Base-by-base conservation (phyloP, 2,888 invertebrate genomes). In the Polydrusus tereticollis region DNA sequence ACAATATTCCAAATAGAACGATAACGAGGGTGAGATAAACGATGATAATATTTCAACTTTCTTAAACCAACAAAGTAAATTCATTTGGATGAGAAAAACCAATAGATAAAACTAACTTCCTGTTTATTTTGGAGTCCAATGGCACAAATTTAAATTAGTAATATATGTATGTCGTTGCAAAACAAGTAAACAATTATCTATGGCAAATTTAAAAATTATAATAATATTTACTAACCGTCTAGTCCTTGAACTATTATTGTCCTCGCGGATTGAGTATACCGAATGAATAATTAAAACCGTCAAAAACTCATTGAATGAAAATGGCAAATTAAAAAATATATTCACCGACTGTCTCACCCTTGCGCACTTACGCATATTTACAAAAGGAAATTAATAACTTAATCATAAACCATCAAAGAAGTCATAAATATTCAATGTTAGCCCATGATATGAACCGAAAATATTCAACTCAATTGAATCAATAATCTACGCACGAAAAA, bases 21-120 rank as follows among this genome's bases (percentile, higher is more conserved):
- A n/a, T n/a, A n/a, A n/a, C n/a, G n/a, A n/a, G n/a, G n/a, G n/a
- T n/a, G n/a, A n/a, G n/a, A n/a, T n/a, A n/a, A n/a, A n/a, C n/a
- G n/a, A n/a, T n/a, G n/a, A n/a, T n/a, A n/a, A n/a, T n/a, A n/a
- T n/a, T n/a, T n/a, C n/a, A n/a, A n/a, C n/a, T n/a, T n/a, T n/a
- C n/a, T n/a, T n/a, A n/a, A n/a, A 78, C 68, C 58, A n/a, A 41
- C 18, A 50, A 14, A 50, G 14, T 12, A 10, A 26, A 7, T 33
- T 33, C 8, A 33, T 33, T 33, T 33, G 1, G 12, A 33, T 33
- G 33, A 10, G 10, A 33, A 12, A 12, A 33, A 33, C 7, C 8
- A 33, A 3, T 33, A 33, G 12, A 33, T 33, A 6, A 33, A 2
- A 33, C 10, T 33, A 12, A 2, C 33, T 33, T 33, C 33, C 33